Evolutionary conservation across 1,140 invertebrate species (phyloP).

Genomic region (Neodiprion fabricii): DNA sequence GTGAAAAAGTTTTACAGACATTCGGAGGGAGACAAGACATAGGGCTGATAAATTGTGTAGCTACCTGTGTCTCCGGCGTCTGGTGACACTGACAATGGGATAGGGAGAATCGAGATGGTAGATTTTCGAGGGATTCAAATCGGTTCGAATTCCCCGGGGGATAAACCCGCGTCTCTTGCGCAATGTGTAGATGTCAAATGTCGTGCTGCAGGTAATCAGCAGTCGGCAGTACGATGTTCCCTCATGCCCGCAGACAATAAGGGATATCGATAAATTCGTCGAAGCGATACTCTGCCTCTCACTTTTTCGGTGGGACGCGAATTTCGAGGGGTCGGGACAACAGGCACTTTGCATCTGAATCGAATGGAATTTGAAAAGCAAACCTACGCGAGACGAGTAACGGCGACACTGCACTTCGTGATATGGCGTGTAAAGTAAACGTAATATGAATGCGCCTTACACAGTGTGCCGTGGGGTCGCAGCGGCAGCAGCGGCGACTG

Average conservation of each 20-base stretch:
- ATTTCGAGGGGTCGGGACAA: too few species aligned
- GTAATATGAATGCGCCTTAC: not conserved
- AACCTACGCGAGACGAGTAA: too few species aligned
- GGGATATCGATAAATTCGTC: too few species aligned
- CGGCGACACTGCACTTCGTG: too few species aligned
- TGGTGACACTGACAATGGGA: too few species aligned
- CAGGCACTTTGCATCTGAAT: not conserved
- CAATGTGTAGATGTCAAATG: not conserved
- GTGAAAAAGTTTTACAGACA: too few species aligned
- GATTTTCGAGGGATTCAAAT: not conserved
- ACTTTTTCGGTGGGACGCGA: too few species aligned
- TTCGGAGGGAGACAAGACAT: too few species aligned
- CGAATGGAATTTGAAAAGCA: not conserved
- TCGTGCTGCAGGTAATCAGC: not conserved
- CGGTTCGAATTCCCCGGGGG: not conserved
- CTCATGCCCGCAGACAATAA: not conserved
- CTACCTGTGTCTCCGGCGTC: too few species aligned
- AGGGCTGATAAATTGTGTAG: too few species aligned
- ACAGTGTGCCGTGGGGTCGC: constrained; percentile 12
- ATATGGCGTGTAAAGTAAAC: not conserved
- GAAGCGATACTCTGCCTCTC: too few species aligned
- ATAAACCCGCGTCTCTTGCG: not conserved
- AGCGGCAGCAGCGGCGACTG: constrained; percentile 23
- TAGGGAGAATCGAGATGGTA: too few species aligned
- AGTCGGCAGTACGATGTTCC: not conserved